Conservation (phyloP, 2,797 vertebrate genomes). For the Micromesistius poutassou region DNA sequence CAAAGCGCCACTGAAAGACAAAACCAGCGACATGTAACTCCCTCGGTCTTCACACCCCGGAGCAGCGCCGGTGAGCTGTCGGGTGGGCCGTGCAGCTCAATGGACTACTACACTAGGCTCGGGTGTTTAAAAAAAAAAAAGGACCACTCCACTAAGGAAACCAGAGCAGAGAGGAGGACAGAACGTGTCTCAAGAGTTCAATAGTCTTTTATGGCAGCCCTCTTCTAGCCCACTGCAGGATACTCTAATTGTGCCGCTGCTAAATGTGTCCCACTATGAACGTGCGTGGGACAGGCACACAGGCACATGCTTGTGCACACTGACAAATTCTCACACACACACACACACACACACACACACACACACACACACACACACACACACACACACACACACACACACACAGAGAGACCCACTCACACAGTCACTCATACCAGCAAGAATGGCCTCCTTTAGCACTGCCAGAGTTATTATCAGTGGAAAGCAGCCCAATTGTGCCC, state of each 20-base stretch:
- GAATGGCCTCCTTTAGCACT: constrained; percentile 70
- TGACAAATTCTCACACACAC: background rate
- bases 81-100: background rate
- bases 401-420: constrained; percentile 33
- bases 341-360: too few relatives aligned
- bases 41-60: background rate
- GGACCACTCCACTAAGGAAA: constrained; percentile 30
- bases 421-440: constrained; percentile 25
- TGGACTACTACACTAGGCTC: background rate
- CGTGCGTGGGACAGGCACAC: too few relatives aligned
- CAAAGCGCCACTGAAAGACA: background rate
- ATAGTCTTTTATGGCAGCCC: constrained; percentile 60
- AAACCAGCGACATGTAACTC: background rate
- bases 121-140: background rate
- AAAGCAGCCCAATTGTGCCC: constrained; percentile 77
- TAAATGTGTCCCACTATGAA: constrained; percentile 57
- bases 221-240: constrained; percentile 58
- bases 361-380: background rate
- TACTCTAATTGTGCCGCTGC: constrained; percentile 69
- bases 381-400: background rate
- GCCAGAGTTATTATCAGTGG: constrained; percentile 73
- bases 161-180: constrained; percentile 42
- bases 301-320: background rate
- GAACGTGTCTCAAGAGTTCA: constrained; percentile 60
- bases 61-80: background rate